Evolutionary conservation across 2,888 invertebrate genomes (phyloP).

Genomic region (Idaea dimidiata): DNA sequence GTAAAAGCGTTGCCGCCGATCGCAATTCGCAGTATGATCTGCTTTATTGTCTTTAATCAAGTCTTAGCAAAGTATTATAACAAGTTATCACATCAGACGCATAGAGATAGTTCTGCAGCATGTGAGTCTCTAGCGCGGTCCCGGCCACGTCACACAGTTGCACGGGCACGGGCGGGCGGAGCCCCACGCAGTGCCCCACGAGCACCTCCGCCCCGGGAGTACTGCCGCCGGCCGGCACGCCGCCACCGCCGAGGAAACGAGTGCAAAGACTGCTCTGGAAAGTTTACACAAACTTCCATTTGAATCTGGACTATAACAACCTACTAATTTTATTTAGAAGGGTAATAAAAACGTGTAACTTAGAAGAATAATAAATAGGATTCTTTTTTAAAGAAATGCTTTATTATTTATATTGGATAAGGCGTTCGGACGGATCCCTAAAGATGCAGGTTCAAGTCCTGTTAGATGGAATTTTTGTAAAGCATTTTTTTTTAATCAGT

Average conservation of each 20-base stretch:
- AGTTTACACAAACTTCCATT: slow-evolving; percentile 4
- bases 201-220: slow-evolving; percentile 73
- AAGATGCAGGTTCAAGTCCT: too few species aligned
- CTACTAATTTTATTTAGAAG: too few species aligned
- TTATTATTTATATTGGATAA: too few species aligned
- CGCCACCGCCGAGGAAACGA: slow-evolving; percentile 61
- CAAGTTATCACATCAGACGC: slow-evolving; percentile 83
- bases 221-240: slow-evolving; percentile 37
- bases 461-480: too few species aligned
- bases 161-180: slow-evolving; percentile 80
- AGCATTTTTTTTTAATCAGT: too few species aligned
- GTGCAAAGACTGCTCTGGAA: slow-evolving; percentile 66
- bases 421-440: too few species aligned
- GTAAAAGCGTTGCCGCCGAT: too few species aligned
- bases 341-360: too few species aligned
- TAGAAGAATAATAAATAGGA: too few species aligned
- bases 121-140: slow-evolving; percentile 85
- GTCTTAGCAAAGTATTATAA: slow-evolving; percentile 5
- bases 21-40: too few species aligned
- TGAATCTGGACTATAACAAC: slow-evolving; percentile 3
- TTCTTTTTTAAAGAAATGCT: too few species aligned
- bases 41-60: too few species aligned
- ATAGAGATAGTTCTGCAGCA: slow-evolving; percentile 89
- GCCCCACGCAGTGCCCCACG: slow-evolving; percentile 66
- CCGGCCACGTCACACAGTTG: slow-evolving; percentile 94